Evolutionary conservation across 1,140 invertebrate species (phyloP).

Genomic region (Camponotus vicinus): DNA sequence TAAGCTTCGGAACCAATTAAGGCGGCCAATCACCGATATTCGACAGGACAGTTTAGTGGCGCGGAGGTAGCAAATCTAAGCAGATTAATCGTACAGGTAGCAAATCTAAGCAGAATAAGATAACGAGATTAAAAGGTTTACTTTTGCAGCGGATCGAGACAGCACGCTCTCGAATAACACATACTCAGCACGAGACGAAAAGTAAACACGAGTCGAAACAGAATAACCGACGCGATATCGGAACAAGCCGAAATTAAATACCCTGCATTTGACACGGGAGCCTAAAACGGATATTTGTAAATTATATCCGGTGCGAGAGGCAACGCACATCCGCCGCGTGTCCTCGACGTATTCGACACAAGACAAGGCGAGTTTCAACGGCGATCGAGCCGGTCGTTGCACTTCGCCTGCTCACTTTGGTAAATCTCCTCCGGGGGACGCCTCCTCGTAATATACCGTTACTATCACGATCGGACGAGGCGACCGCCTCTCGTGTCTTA

Average conservation of each 20-base stretch:
- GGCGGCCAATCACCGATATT: not conserved
- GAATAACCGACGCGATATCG: not conserved
- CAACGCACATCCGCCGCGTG: not conserved
- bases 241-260: not conserved
- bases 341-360: not conserved
- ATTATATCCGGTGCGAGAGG: not conserved
- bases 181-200: not conserved
- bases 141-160: not conserved
- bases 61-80: not conserved
- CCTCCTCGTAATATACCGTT: conserved; percentile 50
- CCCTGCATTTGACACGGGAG: not conserved
- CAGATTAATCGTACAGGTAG: not conserved
- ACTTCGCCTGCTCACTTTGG: conserved; percentile 47
- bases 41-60: not conserved
- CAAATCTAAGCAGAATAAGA: not conserved
- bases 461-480: conserved; percentile 34
- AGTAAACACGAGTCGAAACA: not conserved
- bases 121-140: conserved; percentile 7
- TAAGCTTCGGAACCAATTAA: not conserved
- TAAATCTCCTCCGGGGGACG: conserved; percentile 48
- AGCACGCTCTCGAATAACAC: not conserved
- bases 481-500: conserved; percentile 12
- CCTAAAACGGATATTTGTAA: not conserved
- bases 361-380: not conserved
- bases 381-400: conserved; percentile 60